Conservation (phyloP, 2,797 vertebrate genomes). For the Uromys caudimaculatus region DNA sequence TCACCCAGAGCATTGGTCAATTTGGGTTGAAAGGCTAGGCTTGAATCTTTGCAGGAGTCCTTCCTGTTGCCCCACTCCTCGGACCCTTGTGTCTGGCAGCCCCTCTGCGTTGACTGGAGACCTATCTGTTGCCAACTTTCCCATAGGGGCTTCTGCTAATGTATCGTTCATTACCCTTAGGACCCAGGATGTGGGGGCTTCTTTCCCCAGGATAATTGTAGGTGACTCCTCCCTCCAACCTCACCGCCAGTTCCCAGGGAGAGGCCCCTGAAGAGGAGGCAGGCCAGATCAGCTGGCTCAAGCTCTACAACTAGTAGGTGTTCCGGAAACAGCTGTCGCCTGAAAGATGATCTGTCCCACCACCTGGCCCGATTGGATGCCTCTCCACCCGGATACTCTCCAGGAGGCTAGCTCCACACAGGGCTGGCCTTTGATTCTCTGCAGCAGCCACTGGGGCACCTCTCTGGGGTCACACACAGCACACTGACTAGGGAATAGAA, state of each 20-base stretch:
- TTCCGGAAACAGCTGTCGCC: constrained; percentile 75
- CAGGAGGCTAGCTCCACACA: not conserved
- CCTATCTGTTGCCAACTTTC: not conserved
- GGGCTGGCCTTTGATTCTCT: constrained; percentile 19
- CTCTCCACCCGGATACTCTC: constrained; percentile 51
- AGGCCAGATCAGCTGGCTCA: not conserved
- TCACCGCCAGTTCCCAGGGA: constrained; percentile 8
- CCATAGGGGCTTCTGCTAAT: rapidly evolving
- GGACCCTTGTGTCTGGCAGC: not conserved
- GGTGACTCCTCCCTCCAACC: constrained; percentile 23
- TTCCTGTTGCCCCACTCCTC: not conserved
- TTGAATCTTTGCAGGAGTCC: not conserved
- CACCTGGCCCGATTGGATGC: constrained; percentile 72
- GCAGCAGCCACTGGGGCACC: not conserved
- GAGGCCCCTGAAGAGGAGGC: constrained; percentile 11
- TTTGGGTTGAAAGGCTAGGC: not conserved
- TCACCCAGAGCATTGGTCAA: not conserved
- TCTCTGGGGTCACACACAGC: not conserved
- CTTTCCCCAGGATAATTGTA: constrained; percentile 36
- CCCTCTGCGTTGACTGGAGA: not conserved
- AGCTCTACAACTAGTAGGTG: constrained; percentile 72
- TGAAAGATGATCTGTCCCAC: constrained; percentile 69
- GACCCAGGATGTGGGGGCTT: not conserved
- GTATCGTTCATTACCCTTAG: no score
- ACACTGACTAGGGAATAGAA: not conserved